A percentile compares a stretch with the other conserved stretches of the same genome.
These are phyloP conservation scores for Drosophila auraria DNA, from an alignment of 1,140 invertebrate genomes.

Conservation along the genomic window DNA sequence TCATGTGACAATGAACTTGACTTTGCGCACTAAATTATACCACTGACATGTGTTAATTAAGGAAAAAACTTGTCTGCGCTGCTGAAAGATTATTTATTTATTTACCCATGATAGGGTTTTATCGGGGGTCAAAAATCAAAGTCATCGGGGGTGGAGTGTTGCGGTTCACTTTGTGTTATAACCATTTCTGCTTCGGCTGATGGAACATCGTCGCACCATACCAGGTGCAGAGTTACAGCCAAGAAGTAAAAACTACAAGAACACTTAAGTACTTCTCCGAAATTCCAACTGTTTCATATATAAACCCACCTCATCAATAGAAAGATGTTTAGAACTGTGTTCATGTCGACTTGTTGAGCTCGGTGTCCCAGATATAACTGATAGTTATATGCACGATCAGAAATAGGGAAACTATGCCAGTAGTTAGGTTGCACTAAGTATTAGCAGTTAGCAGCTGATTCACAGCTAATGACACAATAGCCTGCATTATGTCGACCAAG, in stretches of 20 bases:
- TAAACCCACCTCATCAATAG: conserved; percentile 49
- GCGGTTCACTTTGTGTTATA: conserved; percentile 60
- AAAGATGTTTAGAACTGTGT: conserved; percentile 16
- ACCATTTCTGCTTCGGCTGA: conserved; percentile 49
- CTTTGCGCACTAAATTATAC: conserved; percentile 12
- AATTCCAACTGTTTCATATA: background rate
- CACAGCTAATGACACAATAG: conserved; percentile 13
- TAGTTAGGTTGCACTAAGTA: conserved; percentile 12
- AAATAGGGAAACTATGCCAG: conserved; percentile 5
- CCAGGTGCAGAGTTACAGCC: conserved; percentile 28
- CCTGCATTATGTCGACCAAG: conserved; percentile 10
- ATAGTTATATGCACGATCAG: conserved; percentile 9
- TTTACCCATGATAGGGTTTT: background rate
- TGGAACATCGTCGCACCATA: conserved; percentile 46
- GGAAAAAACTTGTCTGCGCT: conserved; percentile 6
- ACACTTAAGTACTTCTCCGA: background rate
- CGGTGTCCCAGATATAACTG: conserved; percentile 13
- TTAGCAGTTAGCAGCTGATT: conserved; percentile 43
- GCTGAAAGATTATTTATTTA: conserved; percentile 14
- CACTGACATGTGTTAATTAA: conserved; percentile 3
- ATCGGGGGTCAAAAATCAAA: conserved; percentile 30
- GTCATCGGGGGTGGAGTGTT: conserved; percentile 49
- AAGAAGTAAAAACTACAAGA: conserved; percentile 25
- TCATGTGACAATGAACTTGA: conserved; percentile 37
- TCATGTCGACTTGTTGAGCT: conserved; percentile 38